Conservation (phyloP, 2,797 vertebrate genomes). For the Lutjanus argentimaculatus region DNA sequence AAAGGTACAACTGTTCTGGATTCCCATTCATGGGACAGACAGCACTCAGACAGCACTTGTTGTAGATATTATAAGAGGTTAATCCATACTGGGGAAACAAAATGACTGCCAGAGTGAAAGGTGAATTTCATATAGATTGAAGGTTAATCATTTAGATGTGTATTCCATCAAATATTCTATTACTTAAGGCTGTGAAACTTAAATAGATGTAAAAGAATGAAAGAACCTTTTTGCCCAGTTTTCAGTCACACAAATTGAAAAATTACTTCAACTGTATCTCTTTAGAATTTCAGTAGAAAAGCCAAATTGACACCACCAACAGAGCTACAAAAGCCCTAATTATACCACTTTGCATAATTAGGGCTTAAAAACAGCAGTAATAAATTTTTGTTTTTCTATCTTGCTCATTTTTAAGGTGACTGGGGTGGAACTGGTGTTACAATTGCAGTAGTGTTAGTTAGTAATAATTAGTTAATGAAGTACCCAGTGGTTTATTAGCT, state of each 20-base stretch:
- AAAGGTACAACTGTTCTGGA: slow-evolving; percentile 16
- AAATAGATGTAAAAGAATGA: neutral
- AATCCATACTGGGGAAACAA: neutral
- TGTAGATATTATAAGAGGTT: slow-evolving; percentile 7
- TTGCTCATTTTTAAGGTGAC: neutral
- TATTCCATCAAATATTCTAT: neutral
- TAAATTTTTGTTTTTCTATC: neutral
- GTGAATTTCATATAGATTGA: neutral
- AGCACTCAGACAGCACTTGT: neutral
- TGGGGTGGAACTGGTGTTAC: neutral
- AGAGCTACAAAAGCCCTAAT: neutral
- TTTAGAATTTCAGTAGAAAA: neutral
- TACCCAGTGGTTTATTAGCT: neutral
- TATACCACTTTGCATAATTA: neutral
- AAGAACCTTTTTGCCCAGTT: slow-evolving; percentile 2
- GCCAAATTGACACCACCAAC: neutral
- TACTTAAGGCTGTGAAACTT: neutral
- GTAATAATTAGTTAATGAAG: neutral
- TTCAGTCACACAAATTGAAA: neutral
- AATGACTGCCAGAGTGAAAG: neutral
- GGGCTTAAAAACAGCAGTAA: neutral
- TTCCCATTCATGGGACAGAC: neutral
- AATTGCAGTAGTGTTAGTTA: neutral
- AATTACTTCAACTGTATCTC: neutral
- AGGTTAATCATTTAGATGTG: neutral